phyloP scores from a whole-genome alignment of 1,140 invertebrate genomes.

The Drosophila dunni region DNA sequence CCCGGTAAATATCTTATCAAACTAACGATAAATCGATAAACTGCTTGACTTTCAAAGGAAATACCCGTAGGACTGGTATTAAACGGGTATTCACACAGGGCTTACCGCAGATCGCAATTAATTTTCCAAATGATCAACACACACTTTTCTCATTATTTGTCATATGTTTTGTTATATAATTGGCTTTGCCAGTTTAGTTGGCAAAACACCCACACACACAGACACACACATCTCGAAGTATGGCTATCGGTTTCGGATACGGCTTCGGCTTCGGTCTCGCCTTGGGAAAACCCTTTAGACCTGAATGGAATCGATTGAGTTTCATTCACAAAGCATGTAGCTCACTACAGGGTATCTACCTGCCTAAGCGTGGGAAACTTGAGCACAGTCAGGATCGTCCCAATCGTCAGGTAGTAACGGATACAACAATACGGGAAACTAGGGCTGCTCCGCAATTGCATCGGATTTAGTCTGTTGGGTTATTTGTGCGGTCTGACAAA shows the following conservation, averaged over 20 bases:
- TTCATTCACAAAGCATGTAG: slow-evolving; percentile 73
- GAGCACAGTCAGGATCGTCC: neutral
- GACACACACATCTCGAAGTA: slow-evolving; percentile 34
- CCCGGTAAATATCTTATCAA: neutral
- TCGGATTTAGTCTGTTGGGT: slow-evolving; percentile 64
- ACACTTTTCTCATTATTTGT: slow-evolving; percentile 55
- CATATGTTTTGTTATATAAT: slow-evolving; percentile 83
- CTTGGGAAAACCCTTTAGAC: slow-evolving; percentile 37
- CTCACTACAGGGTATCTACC: slow-evolving; percentile 52
- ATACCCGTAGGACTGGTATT: slow-evolving; percentile 35
- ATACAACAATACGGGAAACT: slow-evolving; percentile 37
- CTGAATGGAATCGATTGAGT: slow-evolving; percentile 58
- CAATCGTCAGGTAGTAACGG: slow-evolving; percentile 44
- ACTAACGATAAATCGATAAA: neutral
- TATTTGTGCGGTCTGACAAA: slow-evolving; percentile 55
- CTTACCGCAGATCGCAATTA: slow-evolving; percentile 76
- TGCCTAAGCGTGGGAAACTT: slow-evolving; percentile 80
- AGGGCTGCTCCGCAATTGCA: slow-evolving; percentile 78
- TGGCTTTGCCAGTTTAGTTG: slow-evolving; percentile 70
- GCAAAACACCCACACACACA: slow-evolving; percentile 54
- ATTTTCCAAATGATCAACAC: slow-evolving; percentile 66
- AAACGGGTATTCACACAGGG: slow-evolving; percentile 43
- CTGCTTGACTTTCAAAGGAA: slow-evolving; percentile 40
- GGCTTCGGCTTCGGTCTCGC: neutral
- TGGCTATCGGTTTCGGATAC: slow-evolving; percentile 37